Conservation (phyloP, 2,113 vertebrate genomes). For the Antechinus flavipes region DNA sequence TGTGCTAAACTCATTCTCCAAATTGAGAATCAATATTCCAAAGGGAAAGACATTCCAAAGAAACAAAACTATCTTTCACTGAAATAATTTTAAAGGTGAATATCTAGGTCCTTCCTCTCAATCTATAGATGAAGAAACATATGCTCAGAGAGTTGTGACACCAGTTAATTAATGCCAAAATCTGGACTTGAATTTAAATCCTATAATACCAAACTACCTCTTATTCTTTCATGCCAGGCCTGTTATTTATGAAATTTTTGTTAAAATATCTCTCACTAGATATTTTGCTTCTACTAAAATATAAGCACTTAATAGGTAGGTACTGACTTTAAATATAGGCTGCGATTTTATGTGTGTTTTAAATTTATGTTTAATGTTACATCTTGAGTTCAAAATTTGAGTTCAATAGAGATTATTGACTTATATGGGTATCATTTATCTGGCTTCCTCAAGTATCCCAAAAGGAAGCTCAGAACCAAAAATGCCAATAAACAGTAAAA, state of each 20-base stretch:
- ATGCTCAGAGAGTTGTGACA: neutral
- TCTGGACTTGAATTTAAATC: neutral
- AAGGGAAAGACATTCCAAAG: constrained; percentile 57
- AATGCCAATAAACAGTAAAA: constrained; percentile 58
- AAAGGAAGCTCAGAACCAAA: constrained; percentile 40
- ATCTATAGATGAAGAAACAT: neutral
- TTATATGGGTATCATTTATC: constrained; percentile 25
- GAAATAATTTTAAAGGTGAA: neutral
- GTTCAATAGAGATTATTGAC: constrained; percentile 13
- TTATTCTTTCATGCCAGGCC: neutral
- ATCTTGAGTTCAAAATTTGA: neutral
- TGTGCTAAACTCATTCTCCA: constrained; percentile 58
- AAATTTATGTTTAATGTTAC: neutral
- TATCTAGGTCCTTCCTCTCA: neutral
- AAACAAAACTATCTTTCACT: constrained; percentile 25
- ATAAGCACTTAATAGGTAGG: neutral
- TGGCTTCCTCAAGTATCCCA: constrained; percentile 21
- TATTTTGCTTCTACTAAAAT: neutral
- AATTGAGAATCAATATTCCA: constrained; percentile 44
- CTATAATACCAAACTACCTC: neutral
- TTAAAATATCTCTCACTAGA: neutral
- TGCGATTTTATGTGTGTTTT: neutral
- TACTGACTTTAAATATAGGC: neutral
- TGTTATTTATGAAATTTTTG: neutral
- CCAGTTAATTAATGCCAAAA: neutral